Evolutionary conservation across 2,113 vertebrate species (phyloP).

Genomic region (Cyphomyrus discorhynchus): DNA sequence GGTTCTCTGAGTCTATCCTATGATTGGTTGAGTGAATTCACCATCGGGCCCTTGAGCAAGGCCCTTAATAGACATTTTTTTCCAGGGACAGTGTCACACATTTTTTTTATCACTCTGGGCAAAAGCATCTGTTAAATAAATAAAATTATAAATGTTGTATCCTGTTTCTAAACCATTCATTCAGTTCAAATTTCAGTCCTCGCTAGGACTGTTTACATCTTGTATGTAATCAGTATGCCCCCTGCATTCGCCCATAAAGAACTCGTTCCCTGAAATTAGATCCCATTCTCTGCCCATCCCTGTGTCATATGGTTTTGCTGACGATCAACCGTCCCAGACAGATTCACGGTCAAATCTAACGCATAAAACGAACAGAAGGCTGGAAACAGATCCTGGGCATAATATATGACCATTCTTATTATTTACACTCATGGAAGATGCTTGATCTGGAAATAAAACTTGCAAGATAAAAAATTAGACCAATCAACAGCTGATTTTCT

Average conservation of each 20-base stretch:
- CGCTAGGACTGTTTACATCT: neutral
- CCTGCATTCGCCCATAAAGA: neutral
- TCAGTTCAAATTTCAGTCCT: neutral
- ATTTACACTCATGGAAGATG: neutral
- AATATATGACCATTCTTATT: neutral
- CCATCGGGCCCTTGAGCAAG: neutral
- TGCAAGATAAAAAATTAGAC: neutral
- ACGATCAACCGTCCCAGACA: neutral
- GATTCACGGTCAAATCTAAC: neutral
- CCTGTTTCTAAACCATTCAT: neutral
- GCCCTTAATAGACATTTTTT: neutral
- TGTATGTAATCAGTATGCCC: neutral
- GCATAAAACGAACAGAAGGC: neutral
- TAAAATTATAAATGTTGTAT: neutral
- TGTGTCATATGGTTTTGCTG: neutral
- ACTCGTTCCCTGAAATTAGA: neutral
- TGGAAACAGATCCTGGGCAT: neutral
- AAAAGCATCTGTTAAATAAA: neutral
- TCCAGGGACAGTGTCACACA: neutral
- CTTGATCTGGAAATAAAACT: neutral
- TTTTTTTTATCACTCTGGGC: neutral
- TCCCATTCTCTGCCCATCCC: neutral
- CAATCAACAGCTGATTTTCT: neutral
- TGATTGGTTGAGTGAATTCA: neutral
- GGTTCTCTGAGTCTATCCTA: neutral